Percentiles rank a stretch among this genome's conserved stretches.
These are phyloP conservation scores for Galerucella calmariensis DNA, from an alignment of 2,888 invertebrate genomes.

Conservation along the genomic window DNA sequence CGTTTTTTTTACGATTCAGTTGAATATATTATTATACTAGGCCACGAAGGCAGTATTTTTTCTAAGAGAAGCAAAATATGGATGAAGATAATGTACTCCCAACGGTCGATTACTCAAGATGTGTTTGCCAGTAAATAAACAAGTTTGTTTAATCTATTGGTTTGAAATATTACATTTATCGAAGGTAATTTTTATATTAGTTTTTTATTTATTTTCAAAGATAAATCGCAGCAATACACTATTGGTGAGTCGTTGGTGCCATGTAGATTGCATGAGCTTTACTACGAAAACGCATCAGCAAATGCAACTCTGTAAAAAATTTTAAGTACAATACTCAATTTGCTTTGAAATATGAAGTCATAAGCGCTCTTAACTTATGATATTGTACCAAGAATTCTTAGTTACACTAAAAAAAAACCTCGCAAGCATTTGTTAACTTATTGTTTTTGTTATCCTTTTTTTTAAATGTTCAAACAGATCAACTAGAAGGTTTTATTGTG, in stretches of 20 bases:
- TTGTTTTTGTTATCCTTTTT: too few species aligned
- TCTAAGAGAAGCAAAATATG: not conserved
- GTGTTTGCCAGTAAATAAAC: not conserved
- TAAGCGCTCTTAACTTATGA: conserved; percentile 1
- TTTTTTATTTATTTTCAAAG: not conserved
- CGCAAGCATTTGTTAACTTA: not conserved
- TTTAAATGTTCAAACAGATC: too few species aligned
- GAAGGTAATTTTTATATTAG: too few species aligned
- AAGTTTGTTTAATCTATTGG: not conserved
- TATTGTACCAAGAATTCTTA: not conserved
- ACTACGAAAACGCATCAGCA: not conserved
- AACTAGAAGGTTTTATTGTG: too few species aligned
- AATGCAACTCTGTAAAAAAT: conserved; percentile 2
- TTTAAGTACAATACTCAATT: conserved; percentile 1
- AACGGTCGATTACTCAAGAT: too few species aligned
- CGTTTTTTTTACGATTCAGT: not conserved
- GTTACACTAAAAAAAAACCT: not conserved
- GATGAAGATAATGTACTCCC: not conserved
- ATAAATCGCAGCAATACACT: not conserved
- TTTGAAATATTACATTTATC: too few species aligned
- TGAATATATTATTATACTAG: not conserved
- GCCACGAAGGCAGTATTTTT: not conserved
- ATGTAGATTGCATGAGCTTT: not conserved
- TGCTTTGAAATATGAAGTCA: conserved; percentile 3
- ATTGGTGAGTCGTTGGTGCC: not conserved